These are phyloP conservation scores for Pan troglodytes DNA, from an alignment of 2,113 vertebrate species.

Conservation along the genomic window NHGRI_mPanTro3-v2.1_pri NC_072404.2:37643501-37644000, in stretches of 20 bases:
- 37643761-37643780: neutral
- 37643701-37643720: slow-evolving; percentile 27
- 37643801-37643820: neutral
- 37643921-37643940: neutral
- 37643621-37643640: neutral
- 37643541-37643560: slow-evolving; percentile 78
- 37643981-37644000: neutral
- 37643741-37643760: neutral
- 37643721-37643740: neutral
- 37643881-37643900: neutral
- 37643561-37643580: neutral
- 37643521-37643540: slow-evolving; percentile 94
- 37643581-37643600: neutral
- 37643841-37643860: neutral
- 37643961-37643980: neutral
- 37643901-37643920: neutral
- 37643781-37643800: neutral
- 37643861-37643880: neutral
- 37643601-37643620: neutral
- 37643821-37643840: neutral
- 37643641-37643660: neutral
- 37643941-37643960: neutral
- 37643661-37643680: neutral
- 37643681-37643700: neutral
- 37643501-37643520: slow-evolving; percentile 98